phyloP scores from a whole-genome alignment of 2,888 invertebrate species.

The Drosophila affinis region DNA sequence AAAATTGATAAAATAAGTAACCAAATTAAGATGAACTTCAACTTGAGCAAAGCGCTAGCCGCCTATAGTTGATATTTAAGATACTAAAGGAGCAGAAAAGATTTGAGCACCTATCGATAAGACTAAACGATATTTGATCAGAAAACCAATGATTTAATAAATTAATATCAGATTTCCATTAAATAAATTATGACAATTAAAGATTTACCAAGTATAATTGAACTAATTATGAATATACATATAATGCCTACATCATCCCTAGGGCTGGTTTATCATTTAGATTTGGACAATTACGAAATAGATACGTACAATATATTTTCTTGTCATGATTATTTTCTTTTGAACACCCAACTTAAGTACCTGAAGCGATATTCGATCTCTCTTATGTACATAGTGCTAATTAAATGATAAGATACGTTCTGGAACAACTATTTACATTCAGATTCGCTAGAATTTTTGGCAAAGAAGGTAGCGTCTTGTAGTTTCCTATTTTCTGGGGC shows the following conservation, averaged over 20 bases:
- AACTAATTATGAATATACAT: neutral
- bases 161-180: neutral
- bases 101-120: neutral
- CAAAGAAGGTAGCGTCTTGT: conserved; percentile 52
- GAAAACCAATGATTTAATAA: neutral
- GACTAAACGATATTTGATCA: neutral
- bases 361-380: conserved; percentile 41
- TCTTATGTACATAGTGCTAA: conserved; percentile 23
- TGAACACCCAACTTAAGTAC: conserved; percentile 59
- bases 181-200: neutral
- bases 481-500: conserved; percentile 40
- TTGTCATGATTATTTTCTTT: conserved; percentile 52
- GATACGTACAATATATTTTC: neutral
- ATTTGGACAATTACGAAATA: neutral
- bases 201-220: neutral
- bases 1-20: neutral
- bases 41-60: neutral
- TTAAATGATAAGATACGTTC: conserved; percentile 34
- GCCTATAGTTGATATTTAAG: neutral
- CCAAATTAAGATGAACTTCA: neutral
- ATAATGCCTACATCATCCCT: neutral
- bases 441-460: conserved; percentile 21
- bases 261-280: neutral
- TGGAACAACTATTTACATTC: conserved; percentile 15
- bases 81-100: neutral